Percentiles rank a stretch among this genome's conserved stretches.
Conservation (phyloP, 2,888 invertebrate species). For the Corythucha ciliata region DNA sequence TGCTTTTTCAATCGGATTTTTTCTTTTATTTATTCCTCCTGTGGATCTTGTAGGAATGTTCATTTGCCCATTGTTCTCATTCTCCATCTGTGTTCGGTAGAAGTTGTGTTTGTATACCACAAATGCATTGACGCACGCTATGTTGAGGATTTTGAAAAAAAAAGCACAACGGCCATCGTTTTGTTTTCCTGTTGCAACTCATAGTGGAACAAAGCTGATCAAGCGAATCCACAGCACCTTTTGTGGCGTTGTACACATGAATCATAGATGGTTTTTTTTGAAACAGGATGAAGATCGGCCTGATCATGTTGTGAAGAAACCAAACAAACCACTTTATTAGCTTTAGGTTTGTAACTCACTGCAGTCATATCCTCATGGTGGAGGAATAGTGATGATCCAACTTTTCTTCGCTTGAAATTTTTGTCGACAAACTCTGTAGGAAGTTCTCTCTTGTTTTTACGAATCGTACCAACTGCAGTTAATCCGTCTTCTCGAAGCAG, state of each 20-base stretch:
- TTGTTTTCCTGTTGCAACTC: slow-evolving; percentile 31
- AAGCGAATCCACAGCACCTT: slow-evolving; percentile 35
- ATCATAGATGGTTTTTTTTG: slow-evolving; percentile 35
- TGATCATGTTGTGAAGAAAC: slow-evolving; percentile 35
- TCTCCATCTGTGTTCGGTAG: background rate
- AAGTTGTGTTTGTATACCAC: slow-evolving; percentile 19
- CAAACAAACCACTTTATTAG: slow-evolving; percentile 32
- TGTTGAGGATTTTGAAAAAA: slow-evolving; percentile 34
- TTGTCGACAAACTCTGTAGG: slow-evolving; percentile 36
- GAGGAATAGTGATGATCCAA: slow-evolving; percentile 34
- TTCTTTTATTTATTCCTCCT: too few species aligned
- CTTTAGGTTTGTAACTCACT: slow-evolving; percentile 35
- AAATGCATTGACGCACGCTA: slow-evolving; percentile 34
- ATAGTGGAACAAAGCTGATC: slow-evolving; percentile 35
- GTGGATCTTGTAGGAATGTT: too few species aligned
- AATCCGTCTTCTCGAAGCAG: slow-evolving; percentile 27
- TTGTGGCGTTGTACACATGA: slow-evolving; percentile 35
- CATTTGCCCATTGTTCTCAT: too few species aligned
- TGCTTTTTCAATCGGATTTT: too few species aligned
- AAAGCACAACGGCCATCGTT: slow-evolving; percentile 34
- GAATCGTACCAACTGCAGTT: slow-evolving; percentile 27
- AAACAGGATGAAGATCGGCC: slow-evolving; percentile 29
- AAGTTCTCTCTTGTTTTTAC: slow-evolving; percentile 36
- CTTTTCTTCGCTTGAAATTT: slow-evolving; percentile 25
- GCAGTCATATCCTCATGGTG: slow-evolving; percentile 34